Base-by-base conservation (phyloP, 2,888 invertebrate species). In the Gerris lacustris region DNA sequence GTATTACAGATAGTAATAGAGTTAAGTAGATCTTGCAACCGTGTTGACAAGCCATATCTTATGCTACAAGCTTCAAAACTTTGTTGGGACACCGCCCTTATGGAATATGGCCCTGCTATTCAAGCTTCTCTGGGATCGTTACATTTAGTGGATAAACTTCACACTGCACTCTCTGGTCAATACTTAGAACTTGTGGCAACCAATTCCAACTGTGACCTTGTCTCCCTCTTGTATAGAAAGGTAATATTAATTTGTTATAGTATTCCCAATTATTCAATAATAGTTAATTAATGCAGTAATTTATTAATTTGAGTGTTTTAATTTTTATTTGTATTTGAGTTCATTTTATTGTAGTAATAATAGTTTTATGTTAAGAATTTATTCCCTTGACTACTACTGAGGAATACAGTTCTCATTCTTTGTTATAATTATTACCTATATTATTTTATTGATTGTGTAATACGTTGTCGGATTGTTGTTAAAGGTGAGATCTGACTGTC, bases 401-500 rank as follows among this genome's bases (percentile, higher is more conserved):
- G 31, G 31, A 31, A 31, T 31, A 31, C 31, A 31, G 31, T 31
- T 31, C 31, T 31, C 31, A 31, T 31, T 31, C 31, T 31, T 31
- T 31, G 31, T 31, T 31, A 31, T 31, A 31, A 31, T 31, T 31
- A 31, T 31, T 31, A 31, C 31, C 4, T 31, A 31, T 31, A 31
- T 31, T 31, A 31, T 31, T 31, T 4, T 31, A 31, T 31, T 31
- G 31, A 31, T 31, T 2, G 31, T 31, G 31, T 31, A 2, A 31
- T 31, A 31, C 4, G 31, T 31, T 31, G 31, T 31, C 31, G 1
- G 31, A 2, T 31, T 31, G 31, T 2, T 31, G 31, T 31, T 31
- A 0, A 77, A 90, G 90, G 91, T 92, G 0, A 85, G 86, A 67
- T 88, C 91, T 0, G 86, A 87, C 77, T 92, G 92, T 79, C 91